Conservation (phyloP, 2,888 invertebrate genomes). For the Microchrysa polita region DNA sequence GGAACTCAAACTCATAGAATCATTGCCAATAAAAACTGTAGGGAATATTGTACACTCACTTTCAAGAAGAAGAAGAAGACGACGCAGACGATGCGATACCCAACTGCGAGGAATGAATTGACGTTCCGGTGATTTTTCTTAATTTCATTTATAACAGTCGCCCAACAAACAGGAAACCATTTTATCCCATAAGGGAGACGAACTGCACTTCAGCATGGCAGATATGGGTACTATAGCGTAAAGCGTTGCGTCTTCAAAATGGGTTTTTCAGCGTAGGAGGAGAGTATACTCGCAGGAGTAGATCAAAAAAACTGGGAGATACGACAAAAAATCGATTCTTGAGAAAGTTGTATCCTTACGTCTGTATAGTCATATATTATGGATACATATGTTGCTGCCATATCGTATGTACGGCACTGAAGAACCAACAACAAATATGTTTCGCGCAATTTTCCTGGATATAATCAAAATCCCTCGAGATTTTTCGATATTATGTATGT, state of each 20-base stretch:
- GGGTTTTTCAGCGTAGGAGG: background rate
- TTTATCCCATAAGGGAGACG: constrained; percentile 1
- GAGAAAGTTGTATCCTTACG: no score
- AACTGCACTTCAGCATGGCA: background rate
- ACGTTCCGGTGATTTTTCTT: constrained; percentile 33
- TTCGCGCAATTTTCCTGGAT: constrained; percentile 2
- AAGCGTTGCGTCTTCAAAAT: background rate
- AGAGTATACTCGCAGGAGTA: no score
- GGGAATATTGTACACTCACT: no score
- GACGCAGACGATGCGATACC: background rate
- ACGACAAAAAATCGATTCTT: no score
- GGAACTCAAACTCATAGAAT: background rate
- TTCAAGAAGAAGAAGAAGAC: background rate
- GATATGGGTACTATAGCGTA: background rate
- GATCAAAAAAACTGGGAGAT: no score
- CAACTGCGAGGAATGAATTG: constrained; percentile 16
- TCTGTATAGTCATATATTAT: no score
- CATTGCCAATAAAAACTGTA: background rate
- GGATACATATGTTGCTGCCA: background rate
- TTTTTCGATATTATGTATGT: constrained; percentile 12
- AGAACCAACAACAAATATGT: background rate
- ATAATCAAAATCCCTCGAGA: constrained; percentile 25
- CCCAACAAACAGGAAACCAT: background rate
- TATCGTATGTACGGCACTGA: no score
- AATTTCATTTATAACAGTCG: constrained; percentile 27